Conservation (phyloP, 2,888 invertebrate species). For the Mesodorylaimus sp. region DNA sequence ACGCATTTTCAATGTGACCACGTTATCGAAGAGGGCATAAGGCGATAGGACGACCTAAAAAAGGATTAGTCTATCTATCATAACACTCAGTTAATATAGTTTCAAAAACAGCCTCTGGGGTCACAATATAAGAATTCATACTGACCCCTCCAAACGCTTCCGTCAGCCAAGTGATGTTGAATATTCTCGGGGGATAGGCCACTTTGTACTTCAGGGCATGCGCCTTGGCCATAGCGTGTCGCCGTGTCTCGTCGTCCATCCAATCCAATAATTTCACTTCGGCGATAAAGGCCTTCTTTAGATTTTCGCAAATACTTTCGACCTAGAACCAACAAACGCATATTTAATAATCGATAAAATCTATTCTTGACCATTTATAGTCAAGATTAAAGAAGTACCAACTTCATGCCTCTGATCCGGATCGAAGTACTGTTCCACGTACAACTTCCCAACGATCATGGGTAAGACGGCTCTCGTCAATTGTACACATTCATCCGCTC, state of each 20-base stretch:
- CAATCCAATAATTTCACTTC: not conserved
- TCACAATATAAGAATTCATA: no score
- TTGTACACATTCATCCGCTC: constrained; percentile 28
- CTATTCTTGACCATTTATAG: not conserved
- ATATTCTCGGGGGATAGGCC: constrained; percentile 21
- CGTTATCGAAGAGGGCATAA: no score
- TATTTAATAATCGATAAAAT: not conserved
- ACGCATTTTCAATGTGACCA: no score
- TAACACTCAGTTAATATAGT: no score
- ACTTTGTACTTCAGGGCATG: constrained; percentile 21
- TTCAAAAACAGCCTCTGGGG: no score
- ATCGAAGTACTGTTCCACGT: constrained; percentile 27
- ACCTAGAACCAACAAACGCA: constrained; percentile 16
- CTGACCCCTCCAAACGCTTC: no score
- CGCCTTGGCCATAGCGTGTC: constrained; percentile 12
- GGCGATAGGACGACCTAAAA: no score
- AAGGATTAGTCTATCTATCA: no score
- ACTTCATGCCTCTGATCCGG: constrained; percentile 17
- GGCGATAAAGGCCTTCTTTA: not conserved
- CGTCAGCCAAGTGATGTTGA: no score
- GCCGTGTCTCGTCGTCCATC: constrained; percentile 3
- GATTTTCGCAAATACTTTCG: constrained; percentile 20
- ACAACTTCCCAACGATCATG: constrained; percentile 26
- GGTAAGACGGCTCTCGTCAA: constrained; percentile 24
- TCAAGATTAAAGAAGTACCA: no score